Evolutionary conservation across 2,113 vertebrate species (phyloP).

Genomic region (Phylloscopus whistleri): DNA sequence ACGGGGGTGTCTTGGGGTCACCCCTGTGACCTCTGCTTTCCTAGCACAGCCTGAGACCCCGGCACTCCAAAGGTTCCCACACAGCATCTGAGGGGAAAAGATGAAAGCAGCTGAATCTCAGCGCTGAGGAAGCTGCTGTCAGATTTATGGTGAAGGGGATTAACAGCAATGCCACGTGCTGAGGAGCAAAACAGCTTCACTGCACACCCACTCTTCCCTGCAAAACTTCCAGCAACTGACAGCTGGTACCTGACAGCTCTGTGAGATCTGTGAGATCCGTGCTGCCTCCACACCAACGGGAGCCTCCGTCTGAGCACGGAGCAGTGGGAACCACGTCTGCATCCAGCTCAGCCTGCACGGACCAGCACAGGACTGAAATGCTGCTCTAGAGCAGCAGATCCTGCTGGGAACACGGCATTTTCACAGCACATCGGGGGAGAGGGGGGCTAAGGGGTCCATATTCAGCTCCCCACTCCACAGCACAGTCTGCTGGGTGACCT

Average conservation of each 20-base stretch:
- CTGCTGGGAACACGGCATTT: neutral
- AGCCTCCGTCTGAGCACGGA: neutral
- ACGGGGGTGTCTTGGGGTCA: neutral
- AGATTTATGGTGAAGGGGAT: conserved; percentile 17
- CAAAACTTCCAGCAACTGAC: conserved; percentile 35
- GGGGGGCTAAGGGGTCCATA: neutral
- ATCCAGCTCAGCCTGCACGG: neutral
- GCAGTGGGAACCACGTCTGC: neutral
- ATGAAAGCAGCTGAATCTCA: neutral
- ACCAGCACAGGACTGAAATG: neutral
- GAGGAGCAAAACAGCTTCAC: conserved; percentile 30
- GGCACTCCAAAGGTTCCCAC: neutral
- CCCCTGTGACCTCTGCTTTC: neutral
- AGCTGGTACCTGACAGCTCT: conserved; percentile 27
- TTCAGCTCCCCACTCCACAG: neutral
- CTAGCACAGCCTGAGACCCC: neutral
- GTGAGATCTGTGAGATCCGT: neutral
- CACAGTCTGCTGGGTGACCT: neutral
- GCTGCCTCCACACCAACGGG: neutral
- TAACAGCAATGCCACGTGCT: conserved; percentile 14
- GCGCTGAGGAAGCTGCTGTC: conserved; percentile 15
- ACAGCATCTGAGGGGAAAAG: neutral
- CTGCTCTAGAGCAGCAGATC: neutral
- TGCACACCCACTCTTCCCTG: conserved; percentile 27
- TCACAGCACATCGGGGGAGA: neutral